Evolutionary conservation across 2,113 vertebrate species (phyloP), one percentile per base, ranked within the genome.

Genomic region (Beaufortia kweichowensis): DNA sequence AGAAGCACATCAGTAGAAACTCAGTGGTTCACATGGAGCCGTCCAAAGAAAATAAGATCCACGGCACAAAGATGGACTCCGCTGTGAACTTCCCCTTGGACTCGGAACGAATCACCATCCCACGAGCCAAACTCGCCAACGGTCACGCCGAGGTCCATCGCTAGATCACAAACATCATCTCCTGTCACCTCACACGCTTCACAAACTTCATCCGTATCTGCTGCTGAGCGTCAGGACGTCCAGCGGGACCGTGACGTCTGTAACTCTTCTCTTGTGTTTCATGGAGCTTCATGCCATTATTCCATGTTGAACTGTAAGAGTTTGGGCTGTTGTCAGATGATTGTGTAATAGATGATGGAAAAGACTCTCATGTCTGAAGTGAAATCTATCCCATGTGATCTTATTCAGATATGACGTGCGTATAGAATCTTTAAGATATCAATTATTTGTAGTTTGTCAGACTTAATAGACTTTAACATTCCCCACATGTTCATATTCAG

Each of bases 1-100:
- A 93, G 86, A 93, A 94, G 77, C 92, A 93, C 2, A 83, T 92
- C 17, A 93, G 92, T 85, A 92, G 90, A 84, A 91, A 89, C 82
- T 88, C 91, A 0, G 91, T 93, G 78, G 89, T 92, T 31, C 92
- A 93, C 83, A 90, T 92, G 91, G 92, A 94, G 79, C 90, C 91
- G 11, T 91, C 90, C 56, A 92, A 90, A 82, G 92, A 93, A 83
- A 91, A 90, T 84, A 91, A 90, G 74, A 90, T 92, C 76, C 91
- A 90, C 82, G 93, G 86, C 9, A 79, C 88, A 77, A 92, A 90
- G 87, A 92, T 85, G 35, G 90, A 91, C 84, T 91, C 89, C 5
- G 88, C 89, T 63, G 85, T 91, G 79, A 89, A 90, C 75, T 90
- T 91, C 81, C 86, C 90, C 3, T 82, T 90, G 3, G 91, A 91